These are phyloP conservation scores for Eucidaris tribuloides DNA, from an alignment of 35 echinoderm and acorn worm species.

Conservation along the genomic window DNA sequence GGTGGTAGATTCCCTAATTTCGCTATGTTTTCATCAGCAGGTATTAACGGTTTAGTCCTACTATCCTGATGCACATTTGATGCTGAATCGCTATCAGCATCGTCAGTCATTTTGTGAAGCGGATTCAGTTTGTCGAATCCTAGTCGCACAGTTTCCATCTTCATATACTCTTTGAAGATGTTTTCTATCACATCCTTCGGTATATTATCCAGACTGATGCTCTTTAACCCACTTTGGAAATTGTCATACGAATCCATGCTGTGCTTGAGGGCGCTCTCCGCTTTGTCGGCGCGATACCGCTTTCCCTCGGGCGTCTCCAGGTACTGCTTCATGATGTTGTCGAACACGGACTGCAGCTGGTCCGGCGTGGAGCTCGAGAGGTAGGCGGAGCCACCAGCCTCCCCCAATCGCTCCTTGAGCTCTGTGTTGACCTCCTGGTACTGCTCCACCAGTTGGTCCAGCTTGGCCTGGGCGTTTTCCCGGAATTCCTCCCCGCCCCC, in stretches of 20 bases:
- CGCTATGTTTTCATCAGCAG: background rate
- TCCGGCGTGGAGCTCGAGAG: background rate
- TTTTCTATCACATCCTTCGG: background rate
- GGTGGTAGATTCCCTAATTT: background rate
- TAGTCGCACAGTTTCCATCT: background rate
- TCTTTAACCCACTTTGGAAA: no score
- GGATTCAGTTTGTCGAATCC: background rate
- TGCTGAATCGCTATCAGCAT: background rate
- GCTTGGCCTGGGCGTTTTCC: background rate
- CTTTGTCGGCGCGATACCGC: constrained; percentile 26
- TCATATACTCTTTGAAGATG: background rate
- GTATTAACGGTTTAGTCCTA: background rate
- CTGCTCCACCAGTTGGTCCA: background rate
- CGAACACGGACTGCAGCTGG: constrained; percentile 38
- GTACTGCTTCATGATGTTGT: constrained; percentile 47
- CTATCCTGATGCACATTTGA: background rate
- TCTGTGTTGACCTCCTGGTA: background rate
- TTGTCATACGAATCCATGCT: constrained; percentile 39
- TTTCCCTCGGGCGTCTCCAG: constrained; percentile 39
- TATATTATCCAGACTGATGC: background rate
- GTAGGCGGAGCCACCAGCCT: background rate
- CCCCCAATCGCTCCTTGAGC: background rate
- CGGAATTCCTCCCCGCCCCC: background rate
- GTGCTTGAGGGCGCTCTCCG: background rate
- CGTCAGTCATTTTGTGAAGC: background rate